Evolutionary conservation across 2,113 vertebrate species (phyloP).

Genomic region (Rutilus rutilus): DNA sequence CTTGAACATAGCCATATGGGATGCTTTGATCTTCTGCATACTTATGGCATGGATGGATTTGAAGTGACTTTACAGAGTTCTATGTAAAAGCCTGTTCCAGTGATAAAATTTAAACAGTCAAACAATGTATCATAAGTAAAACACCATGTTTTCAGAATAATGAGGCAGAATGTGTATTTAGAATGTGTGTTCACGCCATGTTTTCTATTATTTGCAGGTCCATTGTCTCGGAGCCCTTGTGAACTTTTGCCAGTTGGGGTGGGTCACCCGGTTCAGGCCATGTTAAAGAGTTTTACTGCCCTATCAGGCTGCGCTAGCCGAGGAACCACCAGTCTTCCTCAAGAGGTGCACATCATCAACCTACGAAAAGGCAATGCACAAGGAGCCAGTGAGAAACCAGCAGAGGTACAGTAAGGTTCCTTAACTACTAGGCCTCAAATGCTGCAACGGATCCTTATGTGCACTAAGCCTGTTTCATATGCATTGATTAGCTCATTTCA

Average conservation of each 20-base stretch:
- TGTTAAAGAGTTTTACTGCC: constrained; percentile 86
- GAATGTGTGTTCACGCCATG: constrained; percentile 34
- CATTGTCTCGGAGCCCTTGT: constrained; percentile 78
- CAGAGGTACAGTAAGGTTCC: constrained; percentile 76
- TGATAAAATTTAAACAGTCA: constrained; percentile 25
- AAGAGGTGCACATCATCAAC: constrained; percentile 94
- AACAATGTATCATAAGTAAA: background rate
- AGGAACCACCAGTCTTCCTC: constrained; percentile 81
- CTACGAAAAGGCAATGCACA: constrained; percentile 75
- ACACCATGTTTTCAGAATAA: constrained; percentile 7
- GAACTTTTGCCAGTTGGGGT: constrained; percentile 82
- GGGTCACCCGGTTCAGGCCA: constrained; percentile 89
- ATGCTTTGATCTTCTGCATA: constrained; percentile 8
- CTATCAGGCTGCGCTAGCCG: constrained; percentile 92
- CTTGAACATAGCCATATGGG: background rate
- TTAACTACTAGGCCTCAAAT: background rate
- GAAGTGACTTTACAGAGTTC: constrained; percentile 34
- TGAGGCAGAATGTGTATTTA: background rate
- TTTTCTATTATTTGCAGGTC: constrained; percentile 73
- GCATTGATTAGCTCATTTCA: background rate
- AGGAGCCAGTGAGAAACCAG: constrained; percentile 68
- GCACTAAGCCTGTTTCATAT: background rate
- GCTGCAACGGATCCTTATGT: background rate
- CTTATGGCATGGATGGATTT: background rate
- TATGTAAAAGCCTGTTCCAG: constrained; percentile 16